Evolutionary conservation across 2,888 invertebrate species (phyloP).

Genomic region (Metacarcinus magister): DNA sequence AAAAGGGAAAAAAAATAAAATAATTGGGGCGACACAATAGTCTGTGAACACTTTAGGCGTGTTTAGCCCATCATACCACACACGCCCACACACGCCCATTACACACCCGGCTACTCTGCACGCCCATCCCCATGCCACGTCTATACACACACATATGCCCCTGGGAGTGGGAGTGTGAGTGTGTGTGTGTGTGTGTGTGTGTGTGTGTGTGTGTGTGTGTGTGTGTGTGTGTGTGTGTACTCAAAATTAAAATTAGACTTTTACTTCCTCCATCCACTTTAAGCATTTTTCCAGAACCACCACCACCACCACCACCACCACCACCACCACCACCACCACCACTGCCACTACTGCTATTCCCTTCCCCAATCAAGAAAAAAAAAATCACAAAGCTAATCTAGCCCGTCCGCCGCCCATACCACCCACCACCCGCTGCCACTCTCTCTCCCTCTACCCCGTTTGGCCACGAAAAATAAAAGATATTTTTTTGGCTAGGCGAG

Average conservation of each 20-base stretch:
- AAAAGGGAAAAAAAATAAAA: not conserved
- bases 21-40: not conserved
- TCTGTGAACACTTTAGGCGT: no score
- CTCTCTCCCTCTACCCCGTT: not conserved
- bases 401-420: not conserved
- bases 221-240: not conserved
- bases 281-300: not conserved
- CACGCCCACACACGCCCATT: not conserved
- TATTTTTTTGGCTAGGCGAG: not conserved
- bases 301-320: not conserved
- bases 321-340: not conserved
- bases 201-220: conserved; percentile 14
- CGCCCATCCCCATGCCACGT: no score
- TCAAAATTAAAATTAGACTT: no score
- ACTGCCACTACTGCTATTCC: not conserved
- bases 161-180: not conserved
- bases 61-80: no score
- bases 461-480: not conserved
- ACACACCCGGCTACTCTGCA: no score
- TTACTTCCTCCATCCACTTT: no score
- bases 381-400: not conserved
- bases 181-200: conserved; percentile 2
- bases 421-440: not conserved
- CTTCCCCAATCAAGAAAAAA: no score
- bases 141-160: no score